phyloP scores from a whole-genome alignment of 2,888 invertebrate species.

The Portevinia maculata region DNA sequence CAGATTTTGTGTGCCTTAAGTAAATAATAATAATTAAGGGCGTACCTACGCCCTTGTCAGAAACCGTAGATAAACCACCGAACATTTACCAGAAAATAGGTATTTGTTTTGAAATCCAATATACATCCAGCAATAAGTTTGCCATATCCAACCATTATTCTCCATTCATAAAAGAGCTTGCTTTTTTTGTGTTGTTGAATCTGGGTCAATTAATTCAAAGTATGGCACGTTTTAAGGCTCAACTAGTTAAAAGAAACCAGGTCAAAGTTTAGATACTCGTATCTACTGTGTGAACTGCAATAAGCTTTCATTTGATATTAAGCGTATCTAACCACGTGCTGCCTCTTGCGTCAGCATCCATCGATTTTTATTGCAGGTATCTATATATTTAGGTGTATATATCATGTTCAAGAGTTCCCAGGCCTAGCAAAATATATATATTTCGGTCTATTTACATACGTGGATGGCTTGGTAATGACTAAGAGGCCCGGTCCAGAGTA shows the following conservation, averaged over 20 bases:
- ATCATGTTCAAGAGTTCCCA: too few species aligned
- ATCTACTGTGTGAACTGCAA: not conserved
- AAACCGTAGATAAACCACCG: too few species aligned
- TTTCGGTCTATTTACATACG: too few species aligned
- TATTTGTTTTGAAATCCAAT: too few species aligned
- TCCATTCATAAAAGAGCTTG: not conserved
- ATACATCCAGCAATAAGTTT: too few species aligned
- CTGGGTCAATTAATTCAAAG: constrained; percentile 30
- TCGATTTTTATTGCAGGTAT: constrained; percentile 46
- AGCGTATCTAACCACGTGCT: not conserved
- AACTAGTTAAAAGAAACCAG: constrained; percentile 24
- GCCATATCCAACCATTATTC: not conserved
- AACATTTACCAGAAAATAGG: too few species aligned
- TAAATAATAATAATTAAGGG: too few species aligned
- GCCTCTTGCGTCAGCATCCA: constrained; percentile 14
- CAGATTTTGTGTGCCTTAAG: too few species aligned
- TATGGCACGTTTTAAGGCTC: constrained; percentile 20
- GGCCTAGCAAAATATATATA: too few species aligned
- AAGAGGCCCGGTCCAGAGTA: not conserved
- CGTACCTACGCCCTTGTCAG: too few species aligned
- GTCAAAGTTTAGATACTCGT: constrained; percentile 29
- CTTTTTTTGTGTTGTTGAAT: not conserved
- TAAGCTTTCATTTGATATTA: not conserved
- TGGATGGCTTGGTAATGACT: too few species aligned
- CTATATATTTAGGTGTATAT: too few species aligned